Evolutionary conservation across 2,888 invertebrate species (phyloP).

Genomic region (Amphipoea lucens): DNA sequence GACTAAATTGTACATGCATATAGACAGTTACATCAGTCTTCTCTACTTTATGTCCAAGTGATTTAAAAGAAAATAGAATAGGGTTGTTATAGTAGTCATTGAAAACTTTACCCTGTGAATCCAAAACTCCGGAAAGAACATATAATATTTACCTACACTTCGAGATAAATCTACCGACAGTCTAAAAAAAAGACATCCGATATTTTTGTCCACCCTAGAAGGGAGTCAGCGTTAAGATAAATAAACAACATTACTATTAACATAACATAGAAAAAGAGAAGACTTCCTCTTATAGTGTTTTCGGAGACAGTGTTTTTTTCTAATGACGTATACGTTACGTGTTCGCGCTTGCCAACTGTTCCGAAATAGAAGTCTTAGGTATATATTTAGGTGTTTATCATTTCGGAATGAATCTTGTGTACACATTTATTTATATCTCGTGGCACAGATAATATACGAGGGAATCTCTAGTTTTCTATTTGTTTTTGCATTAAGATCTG

Average conservation of each 20-base stretch:
- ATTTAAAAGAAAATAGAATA: too few species aligned
- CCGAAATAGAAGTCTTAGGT: constrained; percentile 31
- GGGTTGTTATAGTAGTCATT: not conserved
- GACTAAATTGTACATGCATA: not conserved
- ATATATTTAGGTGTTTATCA: constrained; percentile 35
- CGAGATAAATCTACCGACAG: constrained; percentile 8
- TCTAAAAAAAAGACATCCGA: constrained; percentile 30
- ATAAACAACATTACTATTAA: constrained; percentile 47
- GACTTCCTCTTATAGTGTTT: constrained; percentile 36
- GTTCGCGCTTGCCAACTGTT: constrained; percentile 35
- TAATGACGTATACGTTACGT: constrained; percentile 21
- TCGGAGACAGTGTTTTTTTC: constrained; percentile 15
- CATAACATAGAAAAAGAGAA: constrained; percentile 14
- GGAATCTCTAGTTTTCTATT: constrained; percentile 18
- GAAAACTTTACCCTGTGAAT: not conserved
- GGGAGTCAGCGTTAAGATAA: constrained; percentile 48
- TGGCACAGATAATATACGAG: constrained; percentile 2
- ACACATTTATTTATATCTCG: constrained; percentile 38
- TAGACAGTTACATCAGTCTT: too few species aligned
- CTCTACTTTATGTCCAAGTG: not conserved
- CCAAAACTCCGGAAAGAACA: constrained; percentile 1
- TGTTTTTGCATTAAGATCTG: constrained; percentile 14
- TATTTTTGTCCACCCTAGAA: constrained; percentile 25
- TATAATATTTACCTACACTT: constrained; percentile 28
- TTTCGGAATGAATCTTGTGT: constrained; percentile 26